Conservation (phyloP, 2,888 invertebrate species). For the Boloria euphrosyne region DNA sequence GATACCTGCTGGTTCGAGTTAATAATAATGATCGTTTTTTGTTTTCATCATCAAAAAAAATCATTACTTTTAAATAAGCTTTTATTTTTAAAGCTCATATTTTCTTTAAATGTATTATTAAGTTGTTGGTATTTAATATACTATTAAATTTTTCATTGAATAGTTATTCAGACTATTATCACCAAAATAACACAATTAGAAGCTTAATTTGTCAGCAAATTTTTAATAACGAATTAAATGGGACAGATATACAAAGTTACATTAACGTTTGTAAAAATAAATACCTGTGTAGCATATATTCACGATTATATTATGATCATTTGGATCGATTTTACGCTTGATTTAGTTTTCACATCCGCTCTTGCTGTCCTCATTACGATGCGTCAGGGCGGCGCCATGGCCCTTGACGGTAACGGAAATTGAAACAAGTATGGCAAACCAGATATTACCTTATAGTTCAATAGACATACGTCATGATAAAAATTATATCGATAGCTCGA, state of each 20-base stretch:
- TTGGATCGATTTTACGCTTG: constrained; percentile 29
- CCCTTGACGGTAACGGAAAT: constrained; percentile 39
- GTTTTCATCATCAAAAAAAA: too few species aligned
- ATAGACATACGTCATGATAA: constrained; percentile 11
- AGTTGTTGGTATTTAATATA: too few species aligned
- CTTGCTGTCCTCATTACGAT: constrained; percentile 36
- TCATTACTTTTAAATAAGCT: too few species aligned
- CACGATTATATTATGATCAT: neutral
- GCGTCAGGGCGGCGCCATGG: constrained; percentile 36
- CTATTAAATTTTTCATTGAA: neutral
- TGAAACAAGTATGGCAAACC: constrained; percentile 27
- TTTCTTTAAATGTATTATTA: too few species aligned
- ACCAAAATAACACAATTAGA: too few species aligned
- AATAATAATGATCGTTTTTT: too few species aligned
- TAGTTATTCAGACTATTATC: too few species aligned
- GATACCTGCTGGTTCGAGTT: too few species aligned
- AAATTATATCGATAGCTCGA: constrained; percentile 1
- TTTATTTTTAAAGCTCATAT: too few species aligned
- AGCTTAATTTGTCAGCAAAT: too few species aligned
- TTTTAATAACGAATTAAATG: too few species aligned
- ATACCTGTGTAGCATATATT: neutral
- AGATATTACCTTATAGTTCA: constrained; percentile 29
- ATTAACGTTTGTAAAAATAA: neutral
- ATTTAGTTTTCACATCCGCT: constrained; percentile 36
- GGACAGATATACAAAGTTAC: too few species aligned